Evolutionary conservation across 2,888 invertebrate species (phyloP).

Genomic region (Hermaeophaga mercurialis): DNA sequence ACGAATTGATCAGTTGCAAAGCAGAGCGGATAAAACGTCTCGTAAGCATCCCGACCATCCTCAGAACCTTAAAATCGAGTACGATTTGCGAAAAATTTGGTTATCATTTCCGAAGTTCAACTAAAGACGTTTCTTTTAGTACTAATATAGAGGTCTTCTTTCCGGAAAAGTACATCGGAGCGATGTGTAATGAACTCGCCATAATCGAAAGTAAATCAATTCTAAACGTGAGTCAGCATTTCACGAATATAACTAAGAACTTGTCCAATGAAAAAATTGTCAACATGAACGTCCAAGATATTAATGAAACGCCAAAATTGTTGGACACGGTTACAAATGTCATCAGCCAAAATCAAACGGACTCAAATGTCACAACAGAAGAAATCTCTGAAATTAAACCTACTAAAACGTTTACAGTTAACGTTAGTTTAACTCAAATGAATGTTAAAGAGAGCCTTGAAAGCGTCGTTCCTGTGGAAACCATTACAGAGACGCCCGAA

Average conservation of each 20-base stretch:
- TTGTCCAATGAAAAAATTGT: constrained; percentile 38
- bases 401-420: constrained; percentile 48
- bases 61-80: constrained; percentile 66
- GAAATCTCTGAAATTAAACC: constrained; percentile 53
- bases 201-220: constrained; percentile 70
- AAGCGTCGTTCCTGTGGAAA: constrained; percentile 3
- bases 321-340: too few species aligned
- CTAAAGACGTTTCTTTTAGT: background rate
- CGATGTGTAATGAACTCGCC: constrained; percentile 78
- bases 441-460: background rate
- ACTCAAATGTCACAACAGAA: background rate
- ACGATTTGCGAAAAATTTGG: constrained; percentile 67
- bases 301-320: background rate
- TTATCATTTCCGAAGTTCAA: constrained; percentile 63
- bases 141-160: constrained; percentile 63
- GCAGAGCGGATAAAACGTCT: constrained; percentile 65
- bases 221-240: constrained; percentile 64
- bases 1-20: constrained; percentile 75
- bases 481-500: constrained; percentile 4
- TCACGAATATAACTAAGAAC: constrained; percentile 45
- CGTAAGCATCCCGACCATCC: constrained; percentile 66
- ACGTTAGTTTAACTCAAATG: constrained; percentile 20
- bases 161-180: constrained; percentile 71
- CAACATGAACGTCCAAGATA: constrained; percentile 27
- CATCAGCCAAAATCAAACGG: background rate